Evolutionary conservation across 2,797 vertebrate species (phyloP).

Genomic region (Amazona ochrocephala): DNA sequence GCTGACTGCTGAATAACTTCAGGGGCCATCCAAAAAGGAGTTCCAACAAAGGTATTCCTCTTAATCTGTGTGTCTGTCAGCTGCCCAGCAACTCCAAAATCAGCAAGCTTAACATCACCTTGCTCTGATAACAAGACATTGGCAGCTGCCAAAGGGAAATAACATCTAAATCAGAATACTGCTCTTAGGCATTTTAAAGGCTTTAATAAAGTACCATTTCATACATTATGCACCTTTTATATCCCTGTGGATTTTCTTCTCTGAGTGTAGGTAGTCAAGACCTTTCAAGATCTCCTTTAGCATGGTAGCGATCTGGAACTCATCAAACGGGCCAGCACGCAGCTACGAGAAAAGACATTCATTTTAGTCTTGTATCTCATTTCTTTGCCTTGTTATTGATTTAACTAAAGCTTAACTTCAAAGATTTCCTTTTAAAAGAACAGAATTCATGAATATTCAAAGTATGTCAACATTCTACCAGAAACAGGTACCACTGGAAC

Average conservation of each 20-base stretch:
- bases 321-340: conserved; percentile 84
- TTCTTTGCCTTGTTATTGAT: not conserved
- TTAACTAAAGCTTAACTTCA: not conserved
- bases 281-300: conserved; percentile 86
- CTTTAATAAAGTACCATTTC: not conserved
- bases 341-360: conserved; percentile 63
- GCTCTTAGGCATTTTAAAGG: not conserved
- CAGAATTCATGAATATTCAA: not conserved
- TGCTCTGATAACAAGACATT: conserved; percentile 85
- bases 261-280: conserved; percentile 85
- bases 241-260: conserved; percentile 87
- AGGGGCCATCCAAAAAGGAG: conserved; percentile 86
- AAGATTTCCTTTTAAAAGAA: not conserved
- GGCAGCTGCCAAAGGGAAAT: conserved; percentile 74
- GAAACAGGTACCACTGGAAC: not conserved
- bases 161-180: not conserved
- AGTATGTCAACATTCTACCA: not conserved
- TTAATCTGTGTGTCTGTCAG: conserved; percentile 86
- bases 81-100: conserved; percentile 86
- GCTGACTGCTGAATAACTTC: conserved; percentile 86
- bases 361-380: not conserved
- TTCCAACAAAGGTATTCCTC: conserved; percentile 85
- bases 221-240: conserved; percentile 80
- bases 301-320: conserved; percentile 87
- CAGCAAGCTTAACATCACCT: conserved; percentile 85